Base-by-base conservation (phyloP, 2,888 invertebrate genomes). In the Pecten maximus region DNA sequence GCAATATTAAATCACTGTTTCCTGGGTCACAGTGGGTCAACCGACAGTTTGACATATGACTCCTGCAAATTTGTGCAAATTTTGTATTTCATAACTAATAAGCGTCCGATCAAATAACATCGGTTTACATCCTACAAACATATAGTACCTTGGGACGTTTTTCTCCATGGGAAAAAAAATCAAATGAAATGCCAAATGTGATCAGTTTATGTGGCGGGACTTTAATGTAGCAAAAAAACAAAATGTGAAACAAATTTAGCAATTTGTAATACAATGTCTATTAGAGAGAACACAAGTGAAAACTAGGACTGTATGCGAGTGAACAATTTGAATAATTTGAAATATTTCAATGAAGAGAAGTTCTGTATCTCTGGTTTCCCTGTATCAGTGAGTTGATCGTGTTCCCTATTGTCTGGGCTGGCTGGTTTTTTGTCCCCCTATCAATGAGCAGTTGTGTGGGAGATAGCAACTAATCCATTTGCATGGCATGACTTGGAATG, bases 201-300 rank as follows among this genome's bases (percentile, higher is more conserved):
- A 74, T 35, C 16, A 19, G 10, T 74, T 74, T 74, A 74, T 74
- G 74, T 28, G 8, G 12, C 35, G 28, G 74, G 35, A 35, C 8
- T 74, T 74, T 74, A 74, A 74, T 74, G 74, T 35, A 35, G 16
- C 74, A 74, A 74, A 74, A 54, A 74, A 74, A 74, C 74, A 74
- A 74, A 74, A 74, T 74, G 74, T 74, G 74, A 74, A 74, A 74
- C 74, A 74, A 74, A 74, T 74, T 54, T 74, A 74, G 28, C 74
- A 74, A 74, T 74, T 74, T 74, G 28, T 35, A 74, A 74, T 16
- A 74, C 74, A 74, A 74, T 74, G 74, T 74, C 74, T 28, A 74
- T 74, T 74, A 74, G 10, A 74, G 74, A 74, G 74, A 74, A 74
- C 74, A 74, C 74, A 74, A 35, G 35, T 35, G 28, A 74, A 74